These are phyloP conservation scores for Tinea semifulvella DNA, from an alignment of 2,888 invertebrate species.

Conservation along the genomic window DNA sequence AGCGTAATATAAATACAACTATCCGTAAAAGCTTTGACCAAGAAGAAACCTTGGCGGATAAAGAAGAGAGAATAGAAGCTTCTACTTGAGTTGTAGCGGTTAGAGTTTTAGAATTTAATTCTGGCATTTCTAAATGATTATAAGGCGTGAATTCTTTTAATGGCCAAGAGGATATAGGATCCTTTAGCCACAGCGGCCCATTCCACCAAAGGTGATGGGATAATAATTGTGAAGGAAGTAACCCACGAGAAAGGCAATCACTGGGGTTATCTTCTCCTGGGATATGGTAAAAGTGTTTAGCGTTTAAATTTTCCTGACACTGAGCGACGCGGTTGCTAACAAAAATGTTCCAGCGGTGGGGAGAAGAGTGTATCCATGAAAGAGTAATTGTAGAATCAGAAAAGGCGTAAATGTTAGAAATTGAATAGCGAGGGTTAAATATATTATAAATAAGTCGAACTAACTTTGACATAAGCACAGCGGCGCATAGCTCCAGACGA, in stretches of 20 bases:
- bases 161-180: not conserved
- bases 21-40: conserved; percentile 13
- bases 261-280: conserved; percentile 13
- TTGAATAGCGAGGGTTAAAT: not conserved
- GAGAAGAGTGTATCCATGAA: conserved; percentile 18
- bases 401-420: conserved; percentile 10
- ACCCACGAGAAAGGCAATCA: conserved; percentile 15
- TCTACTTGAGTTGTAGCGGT: not conserved
- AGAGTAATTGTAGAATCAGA: conserved; percentile 15
- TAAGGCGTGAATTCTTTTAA: not conserved
- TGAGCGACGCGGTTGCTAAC: conserved; percentile 14
- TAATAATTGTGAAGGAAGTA: not conserved
- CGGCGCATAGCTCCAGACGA: conserved; percentile 12
- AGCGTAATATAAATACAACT: conserved; percentile 8
- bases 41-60: no score
- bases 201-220: conserved; percentile 7
- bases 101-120: not conserved
- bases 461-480: conserved; percentile 2
- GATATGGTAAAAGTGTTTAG: conserved; percentile 13
- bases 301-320: not conserved
- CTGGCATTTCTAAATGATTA: not conserved
- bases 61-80: not conserved
- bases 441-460: conserved; percentile 1
- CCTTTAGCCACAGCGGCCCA: not conserved
- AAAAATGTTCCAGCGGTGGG: conserved; percentile 18